Evolutionary conservation across 35 echinoderm and acorn worm genomes (phyloP).

Genomic region (Eucidaris tribuloides): DNA sequence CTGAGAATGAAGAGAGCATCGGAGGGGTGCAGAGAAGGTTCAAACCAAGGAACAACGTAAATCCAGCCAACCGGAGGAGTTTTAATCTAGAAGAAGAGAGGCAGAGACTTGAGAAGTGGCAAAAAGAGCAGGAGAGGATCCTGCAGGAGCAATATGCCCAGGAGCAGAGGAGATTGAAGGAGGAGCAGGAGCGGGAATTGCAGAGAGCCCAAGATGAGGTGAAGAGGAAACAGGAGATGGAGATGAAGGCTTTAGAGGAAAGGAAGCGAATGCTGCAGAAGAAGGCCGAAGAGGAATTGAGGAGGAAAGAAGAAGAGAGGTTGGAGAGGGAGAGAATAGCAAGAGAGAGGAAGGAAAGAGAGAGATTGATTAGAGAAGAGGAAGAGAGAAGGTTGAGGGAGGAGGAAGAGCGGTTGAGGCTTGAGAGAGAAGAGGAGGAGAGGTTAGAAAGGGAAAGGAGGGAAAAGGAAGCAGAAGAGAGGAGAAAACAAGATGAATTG

Average conservation of each 20-base stretch:
- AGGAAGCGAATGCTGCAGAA: constrained; percentile 41
- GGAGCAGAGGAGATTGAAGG: constrained; percentile 66
- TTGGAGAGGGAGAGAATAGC: constrained; percentile 55
- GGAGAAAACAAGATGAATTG: constrained; percentile 35
- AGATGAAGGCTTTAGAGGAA: constrained; percentile 41
- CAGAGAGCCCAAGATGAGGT: constrained; percentile 53
- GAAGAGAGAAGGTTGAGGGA: constrained; percentile 39
- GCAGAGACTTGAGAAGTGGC: constrained; percentile 82
- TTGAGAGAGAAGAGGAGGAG: constrained; percentile 55
- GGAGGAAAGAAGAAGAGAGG: constrained; percentile 38
- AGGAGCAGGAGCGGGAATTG: constrained; percentile 60
- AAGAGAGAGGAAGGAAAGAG: constrained; percentile 30
- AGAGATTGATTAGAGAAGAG: constrained; percentile 16
- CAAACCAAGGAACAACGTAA: constrained; percentile 1
- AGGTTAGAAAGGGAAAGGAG: constrained; percentile 13
- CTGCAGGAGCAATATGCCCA: constrained; percentile 72
- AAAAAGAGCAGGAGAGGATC: constrained; percentile 80
- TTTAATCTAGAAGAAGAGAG: constrained; percentile 90
- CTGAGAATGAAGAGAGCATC: neutral
- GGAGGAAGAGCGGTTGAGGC: constrained; percentile 56
- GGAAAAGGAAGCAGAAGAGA: constrained; percentile 36
- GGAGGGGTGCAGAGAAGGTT: neutral
- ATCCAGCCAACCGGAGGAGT: constrained; percentile 32
- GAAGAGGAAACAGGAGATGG: constrained; percentile 42
- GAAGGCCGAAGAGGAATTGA: constrained; percentile 34